These are phyloP conservation scores for Calameuta idolon DNA, from an alignment of 2,888 invertebrate species.

Conservation along the genomic window DNA sequence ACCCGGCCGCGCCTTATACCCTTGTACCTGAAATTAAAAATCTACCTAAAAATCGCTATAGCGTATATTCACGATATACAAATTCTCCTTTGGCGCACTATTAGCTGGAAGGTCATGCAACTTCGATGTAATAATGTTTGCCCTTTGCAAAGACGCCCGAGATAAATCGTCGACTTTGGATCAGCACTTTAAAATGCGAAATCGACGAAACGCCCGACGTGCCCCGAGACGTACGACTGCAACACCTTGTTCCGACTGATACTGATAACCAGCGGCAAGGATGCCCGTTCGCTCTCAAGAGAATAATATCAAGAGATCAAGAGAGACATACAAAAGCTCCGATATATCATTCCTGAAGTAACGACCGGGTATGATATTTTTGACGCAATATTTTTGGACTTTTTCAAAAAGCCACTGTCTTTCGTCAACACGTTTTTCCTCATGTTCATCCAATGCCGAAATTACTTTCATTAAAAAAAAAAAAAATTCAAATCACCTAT, in stretches of 20 bases:
- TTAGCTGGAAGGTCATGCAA: neutral
- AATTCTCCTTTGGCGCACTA: neutral
- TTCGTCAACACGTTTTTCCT: neutral
- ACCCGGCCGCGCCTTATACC: no score
- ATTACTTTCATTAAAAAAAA: neutral
- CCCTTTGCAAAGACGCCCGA: constrained; percentile 32
- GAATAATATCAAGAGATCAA: neutral
- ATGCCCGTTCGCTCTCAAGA: neutral
- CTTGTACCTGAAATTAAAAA: neutral
- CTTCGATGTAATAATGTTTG: constrained; percentile 37
- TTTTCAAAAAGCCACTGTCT: neutral
- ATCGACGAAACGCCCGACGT: constrained; percentile 32
- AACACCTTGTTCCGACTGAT: constrained; percentile 34
- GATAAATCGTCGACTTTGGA: constrained; percentile 49
- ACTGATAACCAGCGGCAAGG: constrained; percentile 21
- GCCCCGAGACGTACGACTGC: constrained; percentile 29
- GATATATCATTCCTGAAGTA: neutral
- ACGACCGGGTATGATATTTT: neutral
- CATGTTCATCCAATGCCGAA: neutral
- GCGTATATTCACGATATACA: neutral
- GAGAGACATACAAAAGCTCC: neutral
- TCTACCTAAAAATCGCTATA: neutral
- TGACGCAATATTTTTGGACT: neutral
- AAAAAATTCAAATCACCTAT: no score
- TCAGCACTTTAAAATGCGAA: constrained; percentile 44